phyloP scores from a whole-genome alignment of 2,797 vertebrate species.

The Cossypha caffra region DNA sequence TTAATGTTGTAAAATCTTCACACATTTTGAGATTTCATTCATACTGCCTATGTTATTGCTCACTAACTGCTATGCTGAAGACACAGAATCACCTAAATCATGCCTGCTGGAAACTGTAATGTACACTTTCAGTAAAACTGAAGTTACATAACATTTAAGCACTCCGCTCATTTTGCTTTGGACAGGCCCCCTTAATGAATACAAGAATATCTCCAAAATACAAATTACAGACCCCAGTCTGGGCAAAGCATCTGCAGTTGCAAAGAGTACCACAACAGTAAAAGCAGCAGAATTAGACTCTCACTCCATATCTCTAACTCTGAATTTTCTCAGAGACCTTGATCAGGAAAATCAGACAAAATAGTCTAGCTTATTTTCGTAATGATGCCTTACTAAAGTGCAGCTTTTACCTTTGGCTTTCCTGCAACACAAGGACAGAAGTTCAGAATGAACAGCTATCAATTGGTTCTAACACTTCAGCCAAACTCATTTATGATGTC shows the following conservation, averaged over 20 bases:
- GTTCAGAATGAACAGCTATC: background rate
- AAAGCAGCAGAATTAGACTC: background rate
- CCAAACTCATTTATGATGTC: background rate
- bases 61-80: background rate
- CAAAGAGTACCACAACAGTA: background rate
- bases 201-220: background rate
- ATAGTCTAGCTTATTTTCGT: background rate
- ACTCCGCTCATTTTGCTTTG: background rate
- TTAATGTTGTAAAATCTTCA: background rate
- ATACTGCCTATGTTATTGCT: background rate
- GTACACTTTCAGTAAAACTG: background rate
- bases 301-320: background rate
- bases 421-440: background rate
- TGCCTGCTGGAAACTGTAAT: background rate
- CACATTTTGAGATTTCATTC: background rate
- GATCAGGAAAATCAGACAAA: background rate
- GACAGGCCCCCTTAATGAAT: background rate
- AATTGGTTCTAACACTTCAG: background rate
- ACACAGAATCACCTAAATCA: background rate
- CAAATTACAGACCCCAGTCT: background rate
- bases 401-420: background rate
- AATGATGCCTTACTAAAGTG: background rate
- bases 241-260: background rate
- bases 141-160: background rate
- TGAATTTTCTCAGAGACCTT: background rate